Evolutionary conservation across 1,140 invertebrate species (phyloP), one percentile per base, ranked within the genome.

Genomic region (Melitaea cinxia): DNA sequence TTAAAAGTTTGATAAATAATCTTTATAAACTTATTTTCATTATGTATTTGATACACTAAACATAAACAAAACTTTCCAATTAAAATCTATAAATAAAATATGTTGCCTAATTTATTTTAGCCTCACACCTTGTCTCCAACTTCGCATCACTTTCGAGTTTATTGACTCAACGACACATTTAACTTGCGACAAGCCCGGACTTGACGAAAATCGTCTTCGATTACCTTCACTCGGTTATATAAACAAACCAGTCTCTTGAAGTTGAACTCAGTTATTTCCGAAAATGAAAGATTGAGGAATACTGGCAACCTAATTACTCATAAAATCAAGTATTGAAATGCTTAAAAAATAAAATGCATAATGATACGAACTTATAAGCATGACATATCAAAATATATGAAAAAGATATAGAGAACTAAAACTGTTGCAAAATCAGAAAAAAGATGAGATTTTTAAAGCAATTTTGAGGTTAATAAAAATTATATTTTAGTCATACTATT

Each of bases 211-310:
- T 56, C 54, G 53, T 52, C 54, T 50, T 37, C 26, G 33, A 15
- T 57, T 50, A 65, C 62, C 54, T 37, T 37, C 54, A 65, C 54
- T 74, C 62, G 65, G 57, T 64, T 63, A 66, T 54, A 55, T 67
- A 67, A 59, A 61, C 63, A 61, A 68, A 62, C 50, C 12, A 19
- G 37, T 55, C 24, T 28, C 10, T 12, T 23, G 15, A 6, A 15
- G 23, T n/a, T 49, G 17, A 47, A 47, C 42, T 47, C 23, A 23
- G 21, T 47, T 47, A 23, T 23, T 47, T 21, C 23, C 42, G 42
- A 47, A 23, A 47, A 47, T 3, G 42, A 45, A 45, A 47, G 42
- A 47, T 47, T 47, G 21, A 23, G 12, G 30, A 33, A 33, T 10
- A 33, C 30, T 10, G 6, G 26, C 26, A 7, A 10, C 30, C 30